phyloP scores from a whole-genome alignment of 2,797 vertebrate genomes.

The Bovichtus diacanthus region DNA sequence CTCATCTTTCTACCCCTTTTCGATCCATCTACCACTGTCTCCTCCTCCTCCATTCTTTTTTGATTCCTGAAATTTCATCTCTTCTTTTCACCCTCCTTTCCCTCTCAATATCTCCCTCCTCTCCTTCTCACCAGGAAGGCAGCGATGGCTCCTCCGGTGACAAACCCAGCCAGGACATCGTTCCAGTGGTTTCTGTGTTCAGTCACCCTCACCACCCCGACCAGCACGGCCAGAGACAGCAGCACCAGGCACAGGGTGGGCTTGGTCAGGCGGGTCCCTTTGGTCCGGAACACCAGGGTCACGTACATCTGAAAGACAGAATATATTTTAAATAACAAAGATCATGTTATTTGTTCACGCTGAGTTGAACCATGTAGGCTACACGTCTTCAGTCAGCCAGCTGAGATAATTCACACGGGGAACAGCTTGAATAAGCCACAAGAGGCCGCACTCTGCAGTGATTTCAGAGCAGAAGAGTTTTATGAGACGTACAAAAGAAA shows the following conservation, averaged over 20 bases:
- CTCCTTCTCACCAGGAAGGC: conserved; percentile 88
- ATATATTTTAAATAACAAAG: not conserved
- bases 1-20: not conserved
- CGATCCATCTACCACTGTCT: not conserved
- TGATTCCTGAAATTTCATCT: not conserved
- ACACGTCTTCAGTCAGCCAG: not conserved
- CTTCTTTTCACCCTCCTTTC: not conserved
- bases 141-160: conserved; percentile 91
- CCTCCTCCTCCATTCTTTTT: not conserved
- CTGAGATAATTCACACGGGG: conserved; percentile 11
- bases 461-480: conserved; percentile 35
- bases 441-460: conserved; percentile 52
- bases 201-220: conserved; percentile 91
- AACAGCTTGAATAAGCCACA: conserved; percentile 43
- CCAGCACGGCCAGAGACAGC: conserved; percentile 90
- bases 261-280: conserved; percentile 92
- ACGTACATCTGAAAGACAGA: conserved; percentile 89
- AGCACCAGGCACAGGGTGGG: conserved; percentile 90
- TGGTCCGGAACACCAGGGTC: conserved; percentile 90
- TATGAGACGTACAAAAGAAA: conserved; percentile 6
- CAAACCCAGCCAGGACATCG: conserved; percentile 90
- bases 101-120: not conserved
- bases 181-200: conserved; percentile 95
- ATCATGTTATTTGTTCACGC: not conserved
- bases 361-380: not conserved